Percentiles rank a stretch among this genome's conserved stretches.
phyloP scores from a whole-genome alignment of 2,113 vertebrate genomes.

The Hyperopisus bebe region DNA sequence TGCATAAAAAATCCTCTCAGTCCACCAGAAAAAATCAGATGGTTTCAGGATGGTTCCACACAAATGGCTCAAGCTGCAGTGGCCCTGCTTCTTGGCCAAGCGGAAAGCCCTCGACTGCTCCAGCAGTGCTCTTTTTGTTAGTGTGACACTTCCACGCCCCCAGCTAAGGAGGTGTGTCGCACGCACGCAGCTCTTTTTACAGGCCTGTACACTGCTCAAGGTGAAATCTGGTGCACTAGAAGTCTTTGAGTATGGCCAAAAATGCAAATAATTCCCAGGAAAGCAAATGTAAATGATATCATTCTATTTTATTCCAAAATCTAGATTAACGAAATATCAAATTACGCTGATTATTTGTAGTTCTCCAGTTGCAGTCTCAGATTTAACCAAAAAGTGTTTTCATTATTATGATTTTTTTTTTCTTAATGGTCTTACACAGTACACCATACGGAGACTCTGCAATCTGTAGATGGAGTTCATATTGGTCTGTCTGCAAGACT shows the following conservation, averaged over 20 bases:
- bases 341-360: neutral
- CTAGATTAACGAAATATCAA: neutral
- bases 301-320: neutral
- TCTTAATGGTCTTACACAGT: neutral
- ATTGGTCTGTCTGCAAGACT: neutral
- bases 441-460: neutral
- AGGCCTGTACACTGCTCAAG: neutral
- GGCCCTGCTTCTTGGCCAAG: neutral
- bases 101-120: neutral
- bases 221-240: neutral
- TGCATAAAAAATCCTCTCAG: neutral
- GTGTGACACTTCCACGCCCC: neutral
- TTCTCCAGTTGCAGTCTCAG: neutral
- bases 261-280: neutral
- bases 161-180: neutral
- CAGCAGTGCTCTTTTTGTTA: neutral
- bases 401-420: neutral
- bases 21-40: neutral
- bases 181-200: neutral
- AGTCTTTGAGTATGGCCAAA: neutral
- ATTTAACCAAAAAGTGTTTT: neutral
- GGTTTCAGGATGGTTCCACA: neutral
- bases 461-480: neutral
- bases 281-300: neutral
- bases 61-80: neutral